Evolutionary conservation across 2,797 vertebrate genomes (phyloP).

Genomic region (Ataeniobius toweri): DNA sequence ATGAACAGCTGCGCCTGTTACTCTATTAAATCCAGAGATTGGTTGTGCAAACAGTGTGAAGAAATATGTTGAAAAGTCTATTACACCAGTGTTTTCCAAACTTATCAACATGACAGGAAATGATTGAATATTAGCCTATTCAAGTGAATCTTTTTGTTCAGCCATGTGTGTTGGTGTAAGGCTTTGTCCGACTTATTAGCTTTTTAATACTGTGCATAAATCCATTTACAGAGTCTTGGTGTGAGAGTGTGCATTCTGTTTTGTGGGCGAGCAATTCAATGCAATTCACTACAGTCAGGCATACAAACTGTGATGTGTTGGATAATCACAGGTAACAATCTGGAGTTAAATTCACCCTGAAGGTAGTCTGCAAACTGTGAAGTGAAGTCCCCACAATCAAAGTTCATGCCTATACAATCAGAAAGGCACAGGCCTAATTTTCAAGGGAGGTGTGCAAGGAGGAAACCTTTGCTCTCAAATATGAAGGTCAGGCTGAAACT

Average conservation of each 20-base stretch:
- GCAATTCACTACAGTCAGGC: slow-evolving; percentile 28
- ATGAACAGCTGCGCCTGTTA: slow-evolving; percentile 65
- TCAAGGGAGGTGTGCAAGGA: no score
- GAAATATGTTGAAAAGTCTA: slow-evolving; percentile 73
- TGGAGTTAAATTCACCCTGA: slow-evolving; percentile 4
- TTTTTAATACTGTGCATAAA: slow-evolving; percentile 73
- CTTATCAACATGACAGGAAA: slow-evolving; percentile 76
- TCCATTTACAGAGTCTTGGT: slow-evolving; percentile 52
- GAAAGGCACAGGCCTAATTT: no score
- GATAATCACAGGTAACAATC: slow-evolving; percentile 32
- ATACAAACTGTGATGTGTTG: slow-evolving; percentile 29
- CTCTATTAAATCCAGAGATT: slow-evolving; percentile 76
- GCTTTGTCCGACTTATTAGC: slow-evolving; percentile 72
- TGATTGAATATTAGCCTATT: slow-evolving; percentile 76
- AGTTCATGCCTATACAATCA: no score
- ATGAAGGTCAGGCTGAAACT: no score
- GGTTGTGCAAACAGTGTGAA: slow-evolving; percentile 77
- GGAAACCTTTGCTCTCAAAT: no score
- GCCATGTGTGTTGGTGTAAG: slow-evolving; percentile 61
- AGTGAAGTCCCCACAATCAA: no score
- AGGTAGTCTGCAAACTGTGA: no score
- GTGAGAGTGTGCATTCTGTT: slow-evolving; percentile 12
- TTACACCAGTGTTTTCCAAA: slow-evolving; percentile 72
- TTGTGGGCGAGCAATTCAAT: slow-evolving; percentile 14
- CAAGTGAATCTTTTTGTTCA: slow-evolving; percentile 72